Base-by-base conservation (phyloP, 2,797 vertebrate genomes). In the Valencia hispanica region DNA sequence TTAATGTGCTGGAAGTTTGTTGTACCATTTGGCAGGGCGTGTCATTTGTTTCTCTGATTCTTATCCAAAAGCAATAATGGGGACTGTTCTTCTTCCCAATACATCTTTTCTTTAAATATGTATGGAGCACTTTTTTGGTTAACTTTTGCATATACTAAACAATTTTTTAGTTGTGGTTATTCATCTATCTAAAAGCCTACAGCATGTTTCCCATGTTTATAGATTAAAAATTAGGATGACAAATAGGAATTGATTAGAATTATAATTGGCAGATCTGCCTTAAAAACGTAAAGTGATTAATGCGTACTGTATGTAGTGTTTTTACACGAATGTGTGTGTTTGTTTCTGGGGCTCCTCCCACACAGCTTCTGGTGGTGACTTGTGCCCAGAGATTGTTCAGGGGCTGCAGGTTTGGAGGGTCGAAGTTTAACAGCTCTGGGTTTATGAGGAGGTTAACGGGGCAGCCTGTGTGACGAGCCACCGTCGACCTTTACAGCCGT, bases 371-470 rank as follows among this genome's bases (percentile, higher is more conserved):
- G 83, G 25, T 48, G 48, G 79, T 72, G 87, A 91, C 87, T 84
- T 48, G 66, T 22, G 78, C 86, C 88, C 88, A 88, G 80, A 85
- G 68, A 73, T 41, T 76, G 87, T 57, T 8, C 27, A 10, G 63
- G 66, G 84, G 87, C 87, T 90, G 90, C 92, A 93, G 93, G 92
- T 93, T 93, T 84, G 32, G 74, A 57, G 84, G 91, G 89, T 92
- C 82, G 83, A 79, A 81, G 87, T 91, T 94, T 93, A 94, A 93
- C 86, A 87, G 87, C 75, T 72, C 34, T 48, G 43, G 83, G 88
- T 94, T 94, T 92, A 92, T 36, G 78, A 90, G 87, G 79, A 78
- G 86, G 84, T 84, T 87, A 92, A 86, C 79, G 43, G 92, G 91
- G 85, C 88, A 90, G 90, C 85, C 86, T 77, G 86, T 75, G 78